phyloP scores from a whole-genome alignment of 2,888 invertebrate genomes.

The Caradrina clavipalpis region DNA sequence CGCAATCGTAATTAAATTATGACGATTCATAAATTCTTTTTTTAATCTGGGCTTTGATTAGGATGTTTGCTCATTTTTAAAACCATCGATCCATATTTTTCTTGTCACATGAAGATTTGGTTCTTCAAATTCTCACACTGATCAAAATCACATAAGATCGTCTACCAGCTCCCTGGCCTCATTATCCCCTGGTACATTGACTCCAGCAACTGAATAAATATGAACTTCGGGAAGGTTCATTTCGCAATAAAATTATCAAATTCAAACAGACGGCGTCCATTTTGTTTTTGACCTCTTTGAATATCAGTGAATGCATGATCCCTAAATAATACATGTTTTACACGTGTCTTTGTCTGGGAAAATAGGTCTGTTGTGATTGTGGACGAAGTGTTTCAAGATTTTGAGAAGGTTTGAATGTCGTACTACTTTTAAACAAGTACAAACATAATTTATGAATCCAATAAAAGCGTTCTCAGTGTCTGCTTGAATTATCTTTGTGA shows the following conservation, averaged over 20 bases:
- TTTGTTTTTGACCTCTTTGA: constrained; percentile 66
- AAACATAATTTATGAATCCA: too few species aligned
- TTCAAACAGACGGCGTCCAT: constrained; percentile 50
- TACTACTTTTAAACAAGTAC: too few species aligned
- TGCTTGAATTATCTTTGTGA: too few species aligned
- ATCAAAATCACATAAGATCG: constrained; percentile 8
- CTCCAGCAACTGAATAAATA: constrained; percentile 66
- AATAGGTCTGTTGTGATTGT: constrained; percentile 43
- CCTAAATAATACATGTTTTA: constrained; percentile 33
- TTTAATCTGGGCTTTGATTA: too few species aligned
- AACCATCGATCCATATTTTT: too few species aligned
- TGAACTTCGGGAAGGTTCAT: constrained; percentile 68
- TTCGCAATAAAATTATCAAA: constrained; percentile 64
- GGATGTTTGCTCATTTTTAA: too few species aligned
- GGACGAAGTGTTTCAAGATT: constrained; percentile 1
- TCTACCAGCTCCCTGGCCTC: constrained; percentile 40
- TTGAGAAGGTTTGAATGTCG: not conserved
- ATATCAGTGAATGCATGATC: constrained; percentile 53
- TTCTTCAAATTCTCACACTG: not conserved
- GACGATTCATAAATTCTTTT: too few species aligned
- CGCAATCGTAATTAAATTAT: too few species aligned
- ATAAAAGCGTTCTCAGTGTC: too few species aligned
- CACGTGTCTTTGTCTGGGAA: constrained; percentile 26
- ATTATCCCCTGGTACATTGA: constrained; percentile 49
- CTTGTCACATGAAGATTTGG: not conserved